Percentiles rank a stretch among this genome's conserved stretches.
Conservation (phyloP, 2,113 vertebrate genomes). For the Psittacula cyanocephala region DNA sequence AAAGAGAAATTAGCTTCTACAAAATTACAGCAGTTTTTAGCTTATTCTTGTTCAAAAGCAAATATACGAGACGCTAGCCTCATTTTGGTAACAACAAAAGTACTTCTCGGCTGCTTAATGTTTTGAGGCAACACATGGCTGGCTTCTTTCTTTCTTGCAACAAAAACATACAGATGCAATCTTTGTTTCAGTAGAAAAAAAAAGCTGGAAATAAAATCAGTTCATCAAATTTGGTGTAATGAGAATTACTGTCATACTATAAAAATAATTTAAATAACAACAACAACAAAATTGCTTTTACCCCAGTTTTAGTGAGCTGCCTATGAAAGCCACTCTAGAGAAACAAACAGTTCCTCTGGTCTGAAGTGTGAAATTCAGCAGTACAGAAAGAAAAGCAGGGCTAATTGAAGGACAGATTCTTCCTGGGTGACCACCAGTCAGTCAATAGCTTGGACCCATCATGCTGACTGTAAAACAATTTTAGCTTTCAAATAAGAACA, state of each 20-base stretch:
- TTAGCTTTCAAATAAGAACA: neutral
- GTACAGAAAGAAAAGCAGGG: neutral
- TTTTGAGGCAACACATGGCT: constrained; percentile 59
- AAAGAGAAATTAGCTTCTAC: constrained; percentile 54
- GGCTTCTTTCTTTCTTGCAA: constrained; percentile 27
- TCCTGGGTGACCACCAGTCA: neutral
- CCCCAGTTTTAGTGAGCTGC: neutral
- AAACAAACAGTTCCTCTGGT: constrained; percentile 7
- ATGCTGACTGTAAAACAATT: neutral
- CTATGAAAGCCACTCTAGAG: neutral
- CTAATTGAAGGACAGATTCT: constrained; percentile 33
- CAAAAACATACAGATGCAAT: constrained; percentile 64
- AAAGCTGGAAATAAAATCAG: constrained; percentile 42
- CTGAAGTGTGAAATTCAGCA: constrained; percentile 20
- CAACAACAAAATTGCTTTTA: constrained; percentile 30
- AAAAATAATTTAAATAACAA: constrained; percentile 60
- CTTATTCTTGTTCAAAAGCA: constrained; percentile 54
- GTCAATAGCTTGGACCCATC: neutral
- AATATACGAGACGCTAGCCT: constrained; percentile 39
- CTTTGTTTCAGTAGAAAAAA: constrained; percentile 49
- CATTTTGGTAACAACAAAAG: constrained; percentile 54
- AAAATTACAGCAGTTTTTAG: constrained; percentile 45
- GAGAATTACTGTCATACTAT: constrained; percentile 48
- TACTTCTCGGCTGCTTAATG: constrained; percentile 49
- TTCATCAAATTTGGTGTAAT: constrained; percentile 53